Percentiles rank a stretch among this genome's conserved stretches.
phyloP scores from a whole-genome alignment of 2,888 invertebrate species.

The Chrysolina americana region DNA sequence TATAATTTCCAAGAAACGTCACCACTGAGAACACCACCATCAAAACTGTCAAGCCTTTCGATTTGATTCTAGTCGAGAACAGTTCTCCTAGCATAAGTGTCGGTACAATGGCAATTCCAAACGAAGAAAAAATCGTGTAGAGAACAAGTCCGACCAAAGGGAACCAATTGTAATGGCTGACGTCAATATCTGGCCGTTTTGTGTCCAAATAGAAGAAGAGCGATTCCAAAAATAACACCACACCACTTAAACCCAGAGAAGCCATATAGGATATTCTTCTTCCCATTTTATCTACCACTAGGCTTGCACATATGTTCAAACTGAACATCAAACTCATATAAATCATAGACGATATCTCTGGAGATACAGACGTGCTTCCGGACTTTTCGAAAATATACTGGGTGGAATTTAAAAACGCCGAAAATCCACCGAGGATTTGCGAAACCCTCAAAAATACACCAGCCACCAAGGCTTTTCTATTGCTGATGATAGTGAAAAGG shows the following conservation, averaged over 20 bases:
- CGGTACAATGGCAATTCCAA: slow-evolving; percentile 59
- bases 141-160: slow-evolving; percentile 59
- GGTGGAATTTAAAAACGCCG: slow-evolving; percentile 57
- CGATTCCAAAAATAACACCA: slow-evolving; percentile 54
- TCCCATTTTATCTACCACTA: slow-evolving; percentile 59
- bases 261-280: slow-evolving; percentile 57
- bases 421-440: slow-evolving; percentile 61
- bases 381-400: slow-evolving; percentile 63
- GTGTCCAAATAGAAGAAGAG: slow-evolving; percentile 59
- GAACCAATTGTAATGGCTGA: slow-evolving; percentile 55
- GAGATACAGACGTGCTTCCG: slow-evolving; percentile 59
- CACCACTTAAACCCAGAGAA: slow-evolving; percentile 54
- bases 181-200: slow-evolving; percentile 46
- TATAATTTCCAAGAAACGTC: slow-evolving; percentile 51
- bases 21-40: slow-evolving; percentile 19
- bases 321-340: slow-evolving; percentile 49
- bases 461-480: slow-evolving; percentile 59
- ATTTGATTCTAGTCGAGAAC: slow-evolving; percentile 61
- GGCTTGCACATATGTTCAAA: slow-evolving; percentile 48
- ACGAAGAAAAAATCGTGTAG: slow-evolving; percentile 36
- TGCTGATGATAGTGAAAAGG: slow-evolving; percentile 56
- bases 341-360: slow-evolving; percentile 60
- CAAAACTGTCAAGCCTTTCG: slow-evolving; percentile 53
- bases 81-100: slow-evolving; percentile 60
- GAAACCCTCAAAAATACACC: slow-evolving; percentile 57